A percentile compares a stretch with the other conserved stretches of the same genome.
phyloP scores from a whole-genome alignment of 2,888 invertebrate species.

The Pyralis farinalis region DNA sequence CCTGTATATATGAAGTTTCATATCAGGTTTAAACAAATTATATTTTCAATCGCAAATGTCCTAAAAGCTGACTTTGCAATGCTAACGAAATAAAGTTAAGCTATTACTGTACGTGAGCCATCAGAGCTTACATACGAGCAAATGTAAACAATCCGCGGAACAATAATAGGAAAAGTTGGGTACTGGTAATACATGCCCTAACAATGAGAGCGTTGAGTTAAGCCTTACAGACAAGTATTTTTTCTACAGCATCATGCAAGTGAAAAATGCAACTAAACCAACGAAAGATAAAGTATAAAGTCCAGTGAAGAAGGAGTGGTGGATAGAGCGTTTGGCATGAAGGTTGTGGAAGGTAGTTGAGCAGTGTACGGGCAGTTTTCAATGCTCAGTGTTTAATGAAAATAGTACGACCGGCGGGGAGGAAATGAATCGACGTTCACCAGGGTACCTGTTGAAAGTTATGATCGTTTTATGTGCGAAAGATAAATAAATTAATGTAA shows the following conservation, averaged over 20 bases:
- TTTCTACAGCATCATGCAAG: neutral
- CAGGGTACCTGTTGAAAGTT: neutral
- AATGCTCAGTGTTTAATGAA: slow-evolving; percentile 9
- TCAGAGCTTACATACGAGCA: neutral
- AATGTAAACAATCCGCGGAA: slow-evolving; percentile 9
- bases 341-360: neutral
- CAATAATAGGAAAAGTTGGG: slow-evolving; percentile 13
- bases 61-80: too few species aligned
- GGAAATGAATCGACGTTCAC: neutral
- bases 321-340: neutral
- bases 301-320: neutral
- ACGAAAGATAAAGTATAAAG: neutral
- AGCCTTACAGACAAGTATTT: neutral
- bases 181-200: slow-evolving; percentile 6
- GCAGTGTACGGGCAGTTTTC: slow-evolving; percentile 6
- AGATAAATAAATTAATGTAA: too few species aligned
- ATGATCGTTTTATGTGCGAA: too few species aligned
- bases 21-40: too few species aligned
- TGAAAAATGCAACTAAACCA: neutral
- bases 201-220: neutral
- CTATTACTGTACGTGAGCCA: too few species aligned
- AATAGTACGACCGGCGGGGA: slow-evolving; percentile 2
- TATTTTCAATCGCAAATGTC: too few species aligned
- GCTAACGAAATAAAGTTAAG: too few species aligned
- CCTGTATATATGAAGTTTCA: too few species aligned